Evolutionary conservation across 2,888 invertebrate species (phyloP), one percentile per base, ranked within the genome.

Genomic region (Mycogona germanica): DNA sequence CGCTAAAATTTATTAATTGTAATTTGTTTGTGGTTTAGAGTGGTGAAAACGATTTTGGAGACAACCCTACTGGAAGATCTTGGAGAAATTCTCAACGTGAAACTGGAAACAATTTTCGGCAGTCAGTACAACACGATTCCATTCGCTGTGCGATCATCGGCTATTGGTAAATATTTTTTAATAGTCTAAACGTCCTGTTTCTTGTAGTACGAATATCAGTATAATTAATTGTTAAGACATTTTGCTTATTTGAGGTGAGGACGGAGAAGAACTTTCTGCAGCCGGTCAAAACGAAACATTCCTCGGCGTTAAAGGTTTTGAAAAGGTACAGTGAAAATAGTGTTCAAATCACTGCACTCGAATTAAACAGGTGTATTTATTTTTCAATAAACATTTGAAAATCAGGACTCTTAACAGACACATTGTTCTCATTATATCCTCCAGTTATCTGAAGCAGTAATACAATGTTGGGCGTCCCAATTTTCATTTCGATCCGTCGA

Each of bases 211-310:
- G 25, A n/a, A 1, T 38, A 14, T 6, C 23, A 2, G 9, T 23
- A 23, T 1, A 30, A 32, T 3, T 38, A 19, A 25, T 35, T 7
- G 5, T 12, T 47, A 25, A 23, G 23, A 14, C 3, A 21, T 49
- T 44, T 45, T 44, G 25, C 14, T 45, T 45, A 6, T 82, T 12
- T 76, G 84, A 41, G 82, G 82, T 3, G 89, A 89, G 71, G 88
- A 89, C 67, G 79, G 82, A 6, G 79, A 80, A 57, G 84, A 84
- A 49, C 70, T 84, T 9, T 87, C 87, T 0, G 81, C 84, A 2
- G 88, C 88, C 0, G 88, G 88, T 1, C 88, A 89, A 71, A 84
- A 88, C 70, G 80, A 81, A 56, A 86, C 86, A 0, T 77, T 80
- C 57, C 72, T 89, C 2, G 84, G 86, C 1, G 78, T 84, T 51